phyloP scores from a whole-genome alignment of 2,888 invertebrate genomes.

The Ichneumoninae sp. region DNA sequence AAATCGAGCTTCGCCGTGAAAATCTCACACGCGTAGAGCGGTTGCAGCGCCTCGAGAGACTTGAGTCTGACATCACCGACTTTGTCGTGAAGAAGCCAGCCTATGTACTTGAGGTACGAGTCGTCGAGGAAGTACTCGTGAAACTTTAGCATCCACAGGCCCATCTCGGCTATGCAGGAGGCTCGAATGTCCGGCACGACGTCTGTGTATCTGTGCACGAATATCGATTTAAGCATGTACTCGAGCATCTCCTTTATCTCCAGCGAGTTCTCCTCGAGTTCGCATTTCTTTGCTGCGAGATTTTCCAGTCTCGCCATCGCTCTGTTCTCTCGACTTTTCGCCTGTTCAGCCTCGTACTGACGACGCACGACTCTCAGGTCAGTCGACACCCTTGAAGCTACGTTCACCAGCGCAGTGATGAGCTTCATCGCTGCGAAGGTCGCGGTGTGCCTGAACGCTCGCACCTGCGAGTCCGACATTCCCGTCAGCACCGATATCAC shows the following conservation, averaged over 20 bases:
- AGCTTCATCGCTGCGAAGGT: conserved; percentile 99
- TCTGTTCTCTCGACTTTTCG: conserved; percentile 95
- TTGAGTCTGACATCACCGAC: conserved; percentile 96
- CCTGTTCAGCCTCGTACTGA: conserved; percentile 98
- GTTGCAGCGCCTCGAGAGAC: conserved; percentile 95
- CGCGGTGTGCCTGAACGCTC: conserved; percentile 96
- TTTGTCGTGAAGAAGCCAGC: conserved; percentile 99
- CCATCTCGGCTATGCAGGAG: conserved; percentile 99
- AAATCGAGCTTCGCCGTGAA: conserved; percentile 97
- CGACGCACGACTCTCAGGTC: conserved; percentile 97
- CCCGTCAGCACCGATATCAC: conserved; percentile 98
- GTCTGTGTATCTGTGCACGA: conserved; percentile 98
- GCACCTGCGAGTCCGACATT: conserved; percentile 98
- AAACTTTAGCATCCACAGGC: conserved; percentile 99
- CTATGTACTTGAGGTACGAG: conserved; percentile 99
- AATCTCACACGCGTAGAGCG: conserved; percentile 97
- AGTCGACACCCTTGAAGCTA: conserved; percentile 95
- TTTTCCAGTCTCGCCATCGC: conserved; percentile 97
- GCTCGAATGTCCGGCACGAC: conserved; percentile 97
- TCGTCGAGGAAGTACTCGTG: conserved; percentile 99
- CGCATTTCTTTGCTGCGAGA: conserved; percentile 87
- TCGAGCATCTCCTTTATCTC: conserved; percentile 99
- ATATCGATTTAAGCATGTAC: conserved; percentile 99
- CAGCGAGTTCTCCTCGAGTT: conserved; percentile 97
- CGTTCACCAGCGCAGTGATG: conserved; percentile 99